Base-by-base conservation (phyloP, 1,140 invertebrate genomes). In the Cyphomyrmex costatus region DNA sequence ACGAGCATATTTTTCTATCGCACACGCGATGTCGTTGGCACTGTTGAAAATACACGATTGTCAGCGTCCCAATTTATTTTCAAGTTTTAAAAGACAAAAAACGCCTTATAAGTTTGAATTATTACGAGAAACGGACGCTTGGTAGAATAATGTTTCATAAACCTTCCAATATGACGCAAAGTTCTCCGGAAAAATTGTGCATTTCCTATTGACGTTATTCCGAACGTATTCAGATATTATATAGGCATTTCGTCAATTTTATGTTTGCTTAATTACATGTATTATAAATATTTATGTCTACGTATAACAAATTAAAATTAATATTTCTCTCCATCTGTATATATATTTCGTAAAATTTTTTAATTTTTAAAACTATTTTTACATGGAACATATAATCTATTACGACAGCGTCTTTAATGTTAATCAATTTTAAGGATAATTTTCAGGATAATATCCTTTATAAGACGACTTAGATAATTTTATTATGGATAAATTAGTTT, bases 1-100 rank as follows among this genome's bases (percentile, higher is more conserved):
- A 93, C 85, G 89, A 91, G 87, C 89, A 92, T 93, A 93, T 93
- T 93, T 93, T 93, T 93, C 91, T 93, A 93, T 93, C 91, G 88
- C 86, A 80, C 66, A 84, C 82, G 36, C 58, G 71, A 86, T 66
- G 89, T 88, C 88, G 87, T 85, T 92, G 76, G 61, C 79, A 70
- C 71, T 8, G 24, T 49, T 80, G 60, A 73, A 88, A 86, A 84
- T 78, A 51, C 86, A 49, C 89, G 87, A 92, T 92, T 92, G 91
- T 92, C 91, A 90, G 86, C 65, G 70, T 66, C 51, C 58, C 86
- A 80, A 87, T 90, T 90, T 90, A 88, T 86, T 86, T 53, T 78
- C 79, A 19, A 21, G 42, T 49, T 63, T 36, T 12, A 30, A 42
- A 27, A 79, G 60, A 53, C 27, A 86, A 60, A 89, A 79, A 76